Conservation (phyloP, 2,888 invertebrate species). For the Chydorus sphaericus region DNA sequence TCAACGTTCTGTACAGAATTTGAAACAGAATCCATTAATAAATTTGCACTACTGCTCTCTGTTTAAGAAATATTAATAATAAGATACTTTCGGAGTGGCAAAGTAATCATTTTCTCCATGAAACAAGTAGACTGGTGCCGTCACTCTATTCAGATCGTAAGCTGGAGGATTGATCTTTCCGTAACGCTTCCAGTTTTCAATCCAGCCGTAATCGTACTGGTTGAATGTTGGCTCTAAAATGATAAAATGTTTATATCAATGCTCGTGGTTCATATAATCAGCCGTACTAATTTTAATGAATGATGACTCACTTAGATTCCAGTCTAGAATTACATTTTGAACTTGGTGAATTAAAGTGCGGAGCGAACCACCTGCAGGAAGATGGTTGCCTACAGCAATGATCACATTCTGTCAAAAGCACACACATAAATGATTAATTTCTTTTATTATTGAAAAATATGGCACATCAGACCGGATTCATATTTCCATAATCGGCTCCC, state of each 20-base stretch:
- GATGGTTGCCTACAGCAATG: no score
- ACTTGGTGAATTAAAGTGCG: no score
- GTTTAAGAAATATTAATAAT: neutral
- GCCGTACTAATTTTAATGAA: no score
- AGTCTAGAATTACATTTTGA: no score
- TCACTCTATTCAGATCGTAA: conserved; percentile 44
- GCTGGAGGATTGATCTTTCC: conserved; percentile 42
- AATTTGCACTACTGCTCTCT: neutral
- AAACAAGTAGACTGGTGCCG: conserved; percentile 49
- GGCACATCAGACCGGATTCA: no score
- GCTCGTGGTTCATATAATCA: no score
- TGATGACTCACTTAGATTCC: no score
- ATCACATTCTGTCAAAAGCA: no score
- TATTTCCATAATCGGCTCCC: no score
- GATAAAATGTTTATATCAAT: no score
- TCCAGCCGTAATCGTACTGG: conserved; percentile 24
- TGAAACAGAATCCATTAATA: neutral
- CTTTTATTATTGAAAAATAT: no score
- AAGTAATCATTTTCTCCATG: conserved; percentile 59
- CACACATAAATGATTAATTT: no score
- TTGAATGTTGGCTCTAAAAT: conserved; percentile 22
- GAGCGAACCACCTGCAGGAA: conserved; percentile 26
- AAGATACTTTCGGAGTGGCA: conserved; percentile 39
- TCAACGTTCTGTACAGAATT: conserved; percentile 4
- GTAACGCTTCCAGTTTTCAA: conserved; percentile 31